Conservation (phyloP, 2,797 vertebrate genomes). For the Pipistrellus pygmaeus region DNA sequence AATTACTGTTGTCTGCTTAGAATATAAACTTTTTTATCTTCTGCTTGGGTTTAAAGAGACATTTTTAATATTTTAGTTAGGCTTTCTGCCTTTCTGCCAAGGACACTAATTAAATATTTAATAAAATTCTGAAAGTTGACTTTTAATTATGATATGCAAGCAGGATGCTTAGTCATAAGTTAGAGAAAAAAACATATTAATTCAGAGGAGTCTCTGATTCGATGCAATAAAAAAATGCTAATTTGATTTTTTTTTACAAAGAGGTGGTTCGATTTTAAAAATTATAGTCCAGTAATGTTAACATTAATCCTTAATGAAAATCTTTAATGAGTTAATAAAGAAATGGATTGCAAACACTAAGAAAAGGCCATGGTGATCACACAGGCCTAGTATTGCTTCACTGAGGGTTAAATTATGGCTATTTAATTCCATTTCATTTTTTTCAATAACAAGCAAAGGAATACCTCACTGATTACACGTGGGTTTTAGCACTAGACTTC, state of each 20-base stretch:
- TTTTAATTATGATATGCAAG: conserved; percentile 83
- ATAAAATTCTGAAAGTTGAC: conserved; percentile 80
- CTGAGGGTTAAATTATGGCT: neutral
- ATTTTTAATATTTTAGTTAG: conserved; percentile 82
- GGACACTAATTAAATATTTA: conserved; percentile 87
- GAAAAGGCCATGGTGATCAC: neutral
- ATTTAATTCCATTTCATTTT: conserved; percentile 53
- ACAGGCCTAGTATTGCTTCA: neutral
- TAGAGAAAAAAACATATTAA: conserved; percentile 79
- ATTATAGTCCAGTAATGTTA: conserved; percentile 19
- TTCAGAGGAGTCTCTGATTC: conserved; percentile 45
- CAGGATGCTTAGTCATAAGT: conserved; percentile 76
- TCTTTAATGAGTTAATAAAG: conserved; percentile 21
- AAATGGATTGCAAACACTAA: conserved; percentile 24
- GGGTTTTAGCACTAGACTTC: neutral
- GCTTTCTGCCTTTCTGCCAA: conserved; percentile 82
- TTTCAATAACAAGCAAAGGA: conserved; percentile 11
- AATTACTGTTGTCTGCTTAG: conserved; percentile 84
- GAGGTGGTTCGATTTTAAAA: neutral
- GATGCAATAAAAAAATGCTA: conserved; percentile 51
- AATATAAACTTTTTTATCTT: conserved; percentile 85
- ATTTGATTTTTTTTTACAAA: conserved; percentile 63
- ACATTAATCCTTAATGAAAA: conserved; percentile 33
- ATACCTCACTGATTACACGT: conserved; percentile 8
- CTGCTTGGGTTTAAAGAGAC: conserved; percentile 80